A percentile compares a stretch with the other conserved stretches of the same genome.
These are phyloP conservation scores for Allolobophora icterica DNA, from an alignment of 2,888 invertebrate species.

Conservation along the genomic window DNA sequence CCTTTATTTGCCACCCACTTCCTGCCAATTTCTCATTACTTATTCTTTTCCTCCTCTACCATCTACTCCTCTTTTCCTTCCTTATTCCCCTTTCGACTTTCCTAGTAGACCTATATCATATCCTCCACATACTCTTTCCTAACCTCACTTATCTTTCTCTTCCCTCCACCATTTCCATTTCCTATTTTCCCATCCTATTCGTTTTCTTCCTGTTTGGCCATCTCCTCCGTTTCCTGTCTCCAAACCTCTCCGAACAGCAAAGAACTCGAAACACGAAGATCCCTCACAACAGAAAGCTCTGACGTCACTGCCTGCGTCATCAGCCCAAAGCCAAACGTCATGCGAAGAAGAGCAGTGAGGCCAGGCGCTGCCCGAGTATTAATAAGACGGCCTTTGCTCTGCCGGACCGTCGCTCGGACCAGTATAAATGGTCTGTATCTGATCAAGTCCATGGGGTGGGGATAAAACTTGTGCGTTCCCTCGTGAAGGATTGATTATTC, in stretches of 20 bases:
- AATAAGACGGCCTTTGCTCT: background rate
- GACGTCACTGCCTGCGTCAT: background rate
- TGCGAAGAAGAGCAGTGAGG: background rate
- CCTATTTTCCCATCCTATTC: background rate
- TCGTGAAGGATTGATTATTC: background rate
- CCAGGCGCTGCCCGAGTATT: background rate
- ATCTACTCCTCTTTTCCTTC: no score
- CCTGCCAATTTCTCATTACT: no score
- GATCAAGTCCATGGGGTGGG: background rate
- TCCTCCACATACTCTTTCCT: no score
- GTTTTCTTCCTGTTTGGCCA: background rate
- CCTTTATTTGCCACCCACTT: no score
- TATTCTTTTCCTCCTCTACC: no score
- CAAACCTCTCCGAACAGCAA: background rate
- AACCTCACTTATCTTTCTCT: background rate
- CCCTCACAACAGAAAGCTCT: background rate
- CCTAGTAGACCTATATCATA: no score
- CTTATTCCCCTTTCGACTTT: no score
- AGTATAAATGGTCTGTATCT: background rate
- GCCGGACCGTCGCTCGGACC: background rate
- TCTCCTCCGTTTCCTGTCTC: background rate
- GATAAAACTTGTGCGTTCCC: background rate
- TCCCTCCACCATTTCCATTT: background rate
- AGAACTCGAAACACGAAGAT: conserved; percentile 3
- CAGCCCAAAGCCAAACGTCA: background rate